These are phyloP conservation scores for Dromaius novaehollandiae DNA, from an alignment of 2,113 vertebrate genomes.

Conservation along the genomic window DNA sequence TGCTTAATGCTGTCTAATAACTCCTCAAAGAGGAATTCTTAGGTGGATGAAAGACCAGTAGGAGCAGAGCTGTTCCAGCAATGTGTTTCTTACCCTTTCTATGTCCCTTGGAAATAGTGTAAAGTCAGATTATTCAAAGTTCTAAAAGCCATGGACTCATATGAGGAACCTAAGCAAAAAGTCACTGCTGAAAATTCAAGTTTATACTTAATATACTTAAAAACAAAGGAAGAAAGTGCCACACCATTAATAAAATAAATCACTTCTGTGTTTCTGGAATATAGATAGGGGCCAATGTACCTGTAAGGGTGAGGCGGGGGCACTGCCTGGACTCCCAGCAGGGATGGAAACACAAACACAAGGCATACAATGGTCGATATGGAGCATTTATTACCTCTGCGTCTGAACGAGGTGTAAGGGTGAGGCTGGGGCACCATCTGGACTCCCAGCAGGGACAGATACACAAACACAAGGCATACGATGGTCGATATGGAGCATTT, in stretches of 20 bases:
- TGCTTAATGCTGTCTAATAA: background rate
- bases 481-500: too few relatives aligned
- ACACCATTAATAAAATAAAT: background rate
- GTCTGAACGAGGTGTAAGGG: too few relatives aligned
- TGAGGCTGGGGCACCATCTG: too few relatives aligned
- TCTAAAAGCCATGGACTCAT: background rate
- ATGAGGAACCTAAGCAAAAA: background rate
- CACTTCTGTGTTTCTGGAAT: background rate
- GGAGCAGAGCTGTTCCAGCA: background rate
- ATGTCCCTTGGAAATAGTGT: background rate
- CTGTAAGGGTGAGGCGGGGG: too few relatives aligned
- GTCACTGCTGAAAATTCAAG: background rate
- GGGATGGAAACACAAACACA: too few relatives aligned
- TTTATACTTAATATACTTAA: background rate
- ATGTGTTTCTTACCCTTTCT: background rate
- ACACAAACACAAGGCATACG: too few relatives aligned
- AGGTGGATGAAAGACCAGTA: background rate
- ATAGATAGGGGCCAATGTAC: background rate
- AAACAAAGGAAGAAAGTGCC: background rate
- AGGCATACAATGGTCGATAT: too few relatives aligned
- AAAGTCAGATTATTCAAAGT: background rate
- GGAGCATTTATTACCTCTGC: too few relatives aligned
- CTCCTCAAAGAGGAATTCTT: background rate
- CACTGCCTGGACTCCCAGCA: too few relatives aligned
- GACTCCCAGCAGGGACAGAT: too few relatives aligned